Conservation (phyloP, 2,888 invertebrate genomes). For the Zaprionus obscuricornis region DNA sequence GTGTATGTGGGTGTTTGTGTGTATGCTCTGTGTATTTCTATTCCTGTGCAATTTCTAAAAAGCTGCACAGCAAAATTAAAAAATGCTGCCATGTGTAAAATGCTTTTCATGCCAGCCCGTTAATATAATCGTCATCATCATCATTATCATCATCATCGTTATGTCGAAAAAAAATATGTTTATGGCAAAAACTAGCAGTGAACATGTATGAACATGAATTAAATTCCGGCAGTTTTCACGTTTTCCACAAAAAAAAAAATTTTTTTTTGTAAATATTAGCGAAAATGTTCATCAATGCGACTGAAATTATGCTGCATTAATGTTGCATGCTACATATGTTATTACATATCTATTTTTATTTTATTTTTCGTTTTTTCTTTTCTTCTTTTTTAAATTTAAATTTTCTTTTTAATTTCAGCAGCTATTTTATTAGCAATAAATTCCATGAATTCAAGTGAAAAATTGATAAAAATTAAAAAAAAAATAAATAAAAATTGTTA, state of each 20-base stretch:
- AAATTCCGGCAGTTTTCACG: no score
- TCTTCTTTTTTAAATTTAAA: no score
- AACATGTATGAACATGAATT: slow-evolving; percentile 5
- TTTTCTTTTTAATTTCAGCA: no score
- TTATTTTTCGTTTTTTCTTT: no score
- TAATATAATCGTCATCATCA: no score
- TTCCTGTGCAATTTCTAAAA: slow-evolving; percentile 45
- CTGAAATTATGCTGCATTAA: background rate
- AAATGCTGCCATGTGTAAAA: slow-evolving; percentile 80
- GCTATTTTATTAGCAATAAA: no score
- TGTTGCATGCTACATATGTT: no score
- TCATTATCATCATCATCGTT: slow-evolving; percentile 8
- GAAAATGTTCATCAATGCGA: slow-evolving; percentile 10
- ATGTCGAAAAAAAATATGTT: slow-evolving; percentile 22
- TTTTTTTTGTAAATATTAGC: slow-evolving; percentile 16
- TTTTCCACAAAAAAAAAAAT: no score
- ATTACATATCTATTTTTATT: no score
- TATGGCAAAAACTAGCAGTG: slow-evolving; percentile 9
- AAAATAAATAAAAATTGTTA: no score
- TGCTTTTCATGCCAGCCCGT: slow-evolving; percentile 76
- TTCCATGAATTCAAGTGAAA: slow-evolving; percentile 2
- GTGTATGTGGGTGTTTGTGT: slow-evolving; percentile 30
- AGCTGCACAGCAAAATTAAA: slow-evolving; percentile 77
- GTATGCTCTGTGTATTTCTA: slow-evolving; percentile 30
- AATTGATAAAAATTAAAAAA: no score